These are phyloP conservation scores for Ceratoteleas bidentatus DNA, from an alignment of 1,140 invertebrate genomes.

Conservation along the genomic window DNA sequence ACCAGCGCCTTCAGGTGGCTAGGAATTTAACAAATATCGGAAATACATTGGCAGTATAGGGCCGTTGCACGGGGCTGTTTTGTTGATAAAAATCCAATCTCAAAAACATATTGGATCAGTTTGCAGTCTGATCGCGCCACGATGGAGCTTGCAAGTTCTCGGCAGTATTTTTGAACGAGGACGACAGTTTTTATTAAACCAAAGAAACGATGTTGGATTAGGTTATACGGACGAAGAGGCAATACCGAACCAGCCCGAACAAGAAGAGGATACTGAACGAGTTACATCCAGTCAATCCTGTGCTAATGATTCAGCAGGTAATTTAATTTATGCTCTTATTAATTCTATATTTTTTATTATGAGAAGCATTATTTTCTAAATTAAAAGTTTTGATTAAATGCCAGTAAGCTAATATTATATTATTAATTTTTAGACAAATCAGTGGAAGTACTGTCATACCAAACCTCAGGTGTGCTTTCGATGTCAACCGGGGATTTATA, in stretches of 20 bases:
- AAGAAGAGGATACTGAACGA: conserved; percentile 5
- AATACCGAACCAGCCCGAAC: background rate
- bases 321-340: conserved; percentile 1
- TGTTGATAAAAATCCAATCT: no score
- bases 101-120: no score
- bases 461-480: conserved; percentile 2
- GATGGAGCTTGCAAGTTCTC: no score
- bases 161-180: no score
- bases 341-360: conserved; percentile 6
- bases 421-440: conserved; percentile 4
- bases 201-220: no score
- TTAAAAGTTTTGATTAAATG: background rate
- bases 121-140: no score
- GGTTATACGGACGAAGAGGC: background rate
- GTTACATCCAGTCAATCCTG: conserved; percentile 1
- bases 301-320: conserved; percentile 4
- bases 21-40: no score
- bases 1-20: no score
- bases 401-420: background rate
- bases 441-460: conserved; percentile 2
- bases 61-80: no score
- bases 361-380: background rate
- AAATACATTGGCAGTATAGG: no score
- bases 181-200: no score
- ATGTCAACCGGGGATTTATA: conserved; percentile 8